Evolutionary conservation across 2,888 invertebrate species (phyloP).

Genomic region (Drosophila nr. medialis): DNA sequence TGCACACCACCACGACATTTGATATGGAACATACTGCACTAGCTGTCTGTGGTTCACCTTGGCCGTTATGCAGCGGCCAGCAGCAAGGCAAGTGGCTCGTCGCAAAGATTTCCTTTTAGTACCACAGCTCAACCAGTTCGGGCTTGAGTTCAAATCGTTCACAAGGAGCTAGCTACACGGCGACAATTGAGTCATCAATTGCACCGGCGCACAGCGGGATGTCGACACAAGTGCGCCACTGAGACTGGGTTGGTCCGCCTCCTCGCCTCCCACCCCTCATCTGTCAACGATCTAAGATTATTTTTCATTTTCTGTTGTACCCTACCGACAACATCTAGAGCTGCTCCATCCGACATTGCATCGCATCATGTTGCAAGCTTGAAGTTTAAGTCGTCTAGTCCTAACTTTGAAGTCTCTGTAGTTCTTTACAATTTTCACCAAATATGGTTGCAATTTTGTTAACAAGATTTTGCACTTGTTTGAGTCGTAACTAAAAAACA

Average conservation of each 20-base stretch:
- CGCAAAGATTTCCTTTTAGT: conserved; percentile 75
- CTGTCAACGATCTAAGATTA: conserved; percentile 25
- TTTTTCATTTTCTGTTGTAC: conserved; percentile 38
- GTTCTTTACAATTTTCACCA: conserved; percentile 75
- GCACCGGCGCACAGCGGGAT: conserved; percentile 34
- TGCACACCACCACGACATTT: conserved; percentile 55
- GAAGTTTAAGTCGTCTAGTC: conserved; percentile 27
- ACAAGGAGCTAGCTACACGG: conserved; percentile 60
- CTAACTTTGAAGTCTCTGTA: conserved; percentile 29
- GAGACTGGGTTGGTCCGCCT: conserved; percentile 40
- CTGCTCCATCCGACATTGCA: conserved; percentile 1
- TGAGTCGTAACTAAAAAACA: conserved; percentile 16
- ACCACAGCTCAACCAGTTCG: conserved; percentile 59
- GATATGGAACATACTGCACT: conserved; percentile 54
- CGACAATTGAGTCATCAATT: conserved; percentile 73
- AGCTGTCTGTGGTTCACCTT: conserved; percentile 67
- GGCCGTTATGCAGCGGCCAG: conserved; percentile 58
- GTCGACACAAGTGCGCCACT: conserved; percentile 40
- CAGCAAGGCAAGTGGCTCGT: conserved; percentile 74
- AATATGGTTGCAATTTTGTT: conserved; percentile 80
- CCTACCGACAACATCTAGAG: conserved; percentile 24
- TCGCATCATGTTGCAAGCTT: conserved; percentile 7
- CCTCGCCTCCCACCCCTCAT: background rate
- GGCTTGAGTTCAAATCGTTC: conserved; percentile 50
- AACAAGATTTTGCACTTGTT: conserved; percentile 75